These are phyloP conservation scores for Brachionus asplanchnoidis DNA, from an alignment of 1,140 invertebrate species.

Conservation along the genomic window DNA sequence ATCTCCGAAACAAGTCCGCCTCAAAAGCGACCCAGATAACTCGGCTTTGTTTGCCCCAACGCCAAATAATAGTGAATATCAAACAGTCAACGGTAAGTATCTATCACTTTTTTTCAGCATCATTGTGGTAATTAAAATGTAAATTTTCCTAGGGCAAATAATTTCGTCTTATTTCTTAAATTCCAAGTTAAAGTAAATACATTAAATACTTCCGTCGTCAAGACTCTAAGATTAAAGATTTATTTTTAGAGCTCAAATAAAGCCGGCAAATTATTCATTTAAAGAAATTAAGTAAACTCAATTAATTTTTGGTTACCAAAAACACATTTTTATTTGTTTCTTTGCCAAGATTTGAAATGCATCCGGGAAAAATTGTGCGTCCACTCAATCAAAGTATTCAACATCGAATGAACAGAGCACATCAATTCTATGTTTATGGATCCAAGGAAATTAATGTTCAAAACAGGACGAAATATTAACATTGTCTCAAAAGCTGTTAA, in stretches of 20 bases:
- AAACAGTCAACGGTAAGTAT: background rate
- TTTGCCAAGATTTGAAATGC: slow-evolving; percentile 9
- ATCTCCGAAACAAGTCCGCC: background rate
- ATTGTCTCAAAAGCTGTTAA: background rate
- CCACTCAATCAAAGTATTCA: background rate
- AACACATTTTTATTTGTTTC: background rate
- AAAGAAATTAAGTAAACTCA: background rate
- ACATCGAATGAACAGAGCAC: background rate
- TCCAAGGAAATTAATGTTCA: background rate
- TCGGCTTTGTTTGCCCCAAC: background rate
- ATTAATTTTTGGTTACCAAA: background rate
- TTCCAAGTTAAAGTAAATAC: background rate
- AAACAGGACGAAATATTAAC: background rate
- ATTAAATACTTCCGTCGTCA: background rate
- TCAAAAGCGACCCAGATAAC: background rate
- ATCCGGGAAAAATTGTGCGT: background rate
- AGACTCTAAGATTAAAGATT: background rate
- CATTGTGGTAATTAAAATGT: slow-evolving; percentile 9
- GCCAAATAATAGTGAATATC: background rate
- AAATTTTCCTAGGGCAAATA: slow-evolving; percentile 2
- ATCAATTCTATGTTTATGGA: background rate
- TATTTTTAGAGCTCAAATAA: background rate
- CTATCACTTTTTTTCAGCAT: background rate
- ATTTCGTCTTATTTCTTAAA: background rate
- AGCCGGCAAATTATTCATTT: background rate